Conservation (phyloP, 23 tunicate species). For the Clavelina lepadiformis region DNA sequence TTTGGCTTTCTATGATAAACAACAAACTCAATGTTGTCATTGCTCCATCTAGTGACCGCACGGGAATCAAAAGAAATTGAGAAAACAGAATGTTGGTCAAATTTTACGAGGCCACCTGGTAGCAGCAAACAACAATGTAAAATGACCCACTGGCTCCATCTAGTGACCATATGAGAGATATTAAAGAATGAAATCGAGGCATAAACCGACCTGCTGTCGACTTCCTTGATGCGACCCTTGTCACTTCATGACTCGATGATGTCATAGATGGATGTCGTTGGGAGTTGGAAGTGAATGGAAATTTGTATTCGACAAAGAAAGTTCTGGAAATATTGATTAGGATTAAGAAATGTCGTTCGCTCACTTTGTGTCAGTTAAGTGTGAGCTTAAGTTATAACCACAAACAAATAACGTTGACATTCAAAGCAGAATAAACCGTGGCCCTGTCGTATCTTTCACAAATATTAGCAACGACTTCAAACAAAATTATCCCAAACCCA, state of each 20-base stretch:
- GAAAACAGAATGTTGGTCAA: slow-evolving; percentile 51
- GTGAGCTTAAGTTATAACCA: no score
- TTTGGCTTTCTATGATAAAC: slow-evolving; percentile 42
- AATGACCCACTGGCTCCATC: background rate
- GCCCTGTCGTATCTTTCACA: no score
- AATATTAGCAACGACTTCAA: no score
- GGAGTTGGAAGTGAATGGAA: slow-evolving; percentile 26
- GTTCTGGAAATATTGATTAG: no score
- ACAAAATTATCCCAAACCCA: no score
- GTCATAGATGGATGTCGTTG: slow-evolving; percentile 35
- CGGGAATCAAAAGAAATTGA: slow-evolving; percentile 35
- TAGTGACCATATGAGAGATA: background rate
- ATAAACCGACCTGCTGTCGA: background rate
- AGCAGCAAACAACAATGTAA: background rate
- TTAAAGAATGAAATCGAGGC: background rate
- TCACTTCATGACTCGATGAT: slow-evolving; percentile 50
- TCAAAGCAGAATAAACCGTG: no score
- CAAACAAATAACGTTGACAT: no score
- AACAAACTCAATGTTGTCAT: slow-evolving; percentile 32
- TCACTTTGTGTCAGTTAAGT: no score
- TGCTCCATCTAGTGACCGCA: slow-evolving; percentile 42
- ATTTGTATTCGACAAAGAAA: slow-evolving; percentile 74
- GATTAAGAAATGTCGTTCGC: no score
- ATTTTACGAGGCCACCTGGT: slow-evolving; percentile 37
- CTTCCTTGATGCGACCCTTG: slow-evolving; percentile 69